Base-by-base conservation (phyloP, 2,113 vertebrate species). In the Pteropus alecto region DNA sequence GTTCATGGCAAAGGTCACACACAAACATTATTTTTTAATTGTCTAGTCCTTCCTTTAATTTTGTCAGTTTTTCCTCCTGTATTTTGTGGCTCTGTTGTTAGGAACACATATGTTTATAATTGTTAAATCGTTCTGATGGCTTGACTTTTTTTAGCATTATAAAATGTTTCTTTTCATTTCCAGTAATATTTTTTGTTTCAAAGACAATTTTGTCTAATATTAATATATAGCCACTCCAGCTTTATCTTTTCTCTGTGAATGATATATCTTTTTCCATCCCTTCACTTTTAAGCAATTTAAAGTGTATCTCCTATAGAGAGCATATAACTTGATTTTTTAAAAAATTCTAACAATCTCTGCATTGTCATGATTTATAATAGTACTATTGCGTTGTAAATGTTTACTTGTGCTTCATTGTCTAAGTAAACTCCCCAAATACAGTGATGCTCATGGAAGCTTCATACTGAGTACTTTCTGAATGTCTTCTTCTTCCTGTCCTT, bases 391-490 rank as follows among this genome's bases (percentile, higher is more conserved):
- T 35, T 30, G 77, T 95, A 98, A 93, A 96, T 95, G 71, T 11
- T 91, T 97, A 90, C 38, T 95, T 93, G 74, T 90, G 71, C 94
- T 94, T 92, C 94, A 97, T 86, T 97, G 84, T 95, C 94, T 87
- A 41, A 97, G 87, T 96, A 95, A 90, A 97, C 94, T 90, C 74
- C 94, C 82, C 94, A 61, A 94, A 71, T 67, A 88, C 70, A 90
- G 61, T 70, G 78, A 93, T 97, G 43, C 58, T 97, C 96, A 71
- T 91, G 87, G 89, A 95, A 97, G 83, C 68, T 90, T 97, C 81
- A 97, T 70, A 94, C 51, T 95, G 97, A 97, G 74, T 74, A 95
- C 95, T 97, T 98, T 97, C 60, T 95, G 13, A 97, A 97, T 97
- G 97, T 96, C 84, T 96, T 97, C 65, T 97, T 83, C 51, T 79